Evolutionary conservation across 2,888 invertebrate species (phyloP).

Genomic region (Drosophila nr. perissopoda): DNA sequence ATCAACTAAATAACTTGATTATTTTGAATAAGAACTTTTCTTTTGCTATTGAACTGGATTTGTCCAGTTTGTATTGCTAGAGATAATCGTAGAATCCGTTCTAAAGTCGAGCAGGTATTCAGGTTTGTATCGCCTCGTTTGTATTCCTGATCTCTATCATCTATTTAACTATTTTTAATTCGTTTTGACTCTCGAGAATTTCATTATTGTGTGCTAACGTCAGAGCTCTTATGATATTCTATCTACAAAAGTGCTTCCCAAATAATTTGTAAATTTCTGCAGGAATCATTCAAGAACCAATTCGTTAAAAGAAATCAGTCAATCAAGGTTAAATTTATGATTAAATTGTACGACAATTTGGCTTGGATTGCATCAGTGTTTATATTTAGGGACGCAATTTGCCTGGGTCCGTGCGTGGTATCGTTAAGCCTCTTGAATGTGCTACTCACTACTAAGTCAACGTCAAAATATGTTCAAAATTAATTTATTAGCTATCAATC

Average conservation of each 20-base stretch:
- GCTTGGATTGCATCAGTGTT: neutral
- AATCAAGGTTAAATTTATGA: neutral
- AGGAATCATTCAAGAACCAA: neutral
- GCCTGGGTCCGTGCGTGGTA: neutral
- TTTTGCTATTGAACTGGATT: neutral
- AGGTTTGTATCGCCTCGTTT: neutral
- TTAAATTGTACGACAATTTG: neutral
- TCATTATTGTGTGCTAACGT: neutral
- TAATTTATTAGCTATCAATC: neutral
- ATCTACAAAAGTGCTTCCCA: neutral
- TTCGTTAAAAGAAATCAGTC: neutral
- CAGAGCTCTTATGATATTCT: neutral
- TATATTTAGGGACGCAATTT: neutral
- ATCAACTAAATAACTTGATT: neutral
- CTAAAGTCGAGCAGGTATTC: neutral
- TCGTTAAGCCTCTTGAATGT: neutral
- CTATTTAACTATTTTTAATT: neutral
- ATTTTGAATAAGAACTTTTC: neutral
- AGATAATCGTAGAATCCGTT: neutral
- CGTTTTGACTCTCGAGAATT: neutral
- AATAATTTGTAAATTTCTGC: neutral
- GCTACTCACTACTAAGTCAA: neutral
- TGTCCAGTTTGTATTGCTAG: neutral
- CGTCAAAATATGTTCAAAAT: neutral
- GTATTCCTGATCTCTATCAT: neutral